Base-by-base conservation (phyloP, 2,888 invertebrate species). In the Drosophila subquinaria region DNA sequence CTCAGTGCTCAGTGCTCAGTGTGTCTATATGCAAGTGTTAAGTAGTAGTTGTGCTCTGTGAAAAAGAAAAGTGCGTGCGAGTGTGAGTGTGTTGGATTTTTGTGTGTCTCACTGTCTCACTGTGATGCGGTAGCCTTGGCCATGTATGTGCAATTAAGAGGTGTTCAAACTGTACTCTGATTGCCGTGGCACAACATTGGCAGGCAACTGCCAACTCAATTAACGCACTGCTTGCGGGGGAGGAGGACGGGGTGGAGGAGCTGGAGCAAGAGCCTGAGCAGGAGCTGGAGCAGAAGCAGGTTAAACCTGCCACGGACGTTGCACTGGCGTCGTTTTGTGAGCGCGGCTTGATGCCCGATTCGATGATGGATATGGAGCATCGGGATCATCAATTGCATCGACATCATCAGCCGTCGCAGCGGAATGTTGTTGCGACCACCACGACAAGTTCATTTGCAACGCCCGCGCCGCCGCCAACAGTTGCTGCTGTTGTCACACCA, bases 321-420 rank as follows among this genome's bases (percentile, higher is more conserved):
- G 76, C 88, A 50, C 80, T 87, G 90, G 86, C 86, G 73, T 85
- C 86, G 79, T 85, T 85, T 82, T 89, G 89, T 60, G 86, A 87
- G 64, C 89, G 86, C 74, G 90, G 90, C 79, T 79, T 90, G 17
- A 88, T 88, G 87, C 90, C 87, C 56, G 87, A 88, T 36, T 88
- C 89, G 63, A 88, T 88, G 86, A 88, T 88, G 85, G 89, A 88
- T 42, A 88, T 90, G 90, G 87, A 88, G 76, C 90, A 90, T 66
- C 80, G 87, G 56, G 90, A 89, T 71, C 81, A 87, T 65, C 90
- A 86, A 59, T 62, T 82, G 55, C 87, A 86, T 63, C 84, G 84
- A 1, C 76, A 77, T 35, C 73, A 74, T 36, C 85, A 76, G 51
- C 82, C 70, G 50, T 55, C 89, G 50, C 63, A 68, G 65, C 70